These are phyloP conservation scores for Pseudomugil gertrudae DNA, from an alignment of 2,797 vertebrate species.

Conservation along the genomic window DNA sequence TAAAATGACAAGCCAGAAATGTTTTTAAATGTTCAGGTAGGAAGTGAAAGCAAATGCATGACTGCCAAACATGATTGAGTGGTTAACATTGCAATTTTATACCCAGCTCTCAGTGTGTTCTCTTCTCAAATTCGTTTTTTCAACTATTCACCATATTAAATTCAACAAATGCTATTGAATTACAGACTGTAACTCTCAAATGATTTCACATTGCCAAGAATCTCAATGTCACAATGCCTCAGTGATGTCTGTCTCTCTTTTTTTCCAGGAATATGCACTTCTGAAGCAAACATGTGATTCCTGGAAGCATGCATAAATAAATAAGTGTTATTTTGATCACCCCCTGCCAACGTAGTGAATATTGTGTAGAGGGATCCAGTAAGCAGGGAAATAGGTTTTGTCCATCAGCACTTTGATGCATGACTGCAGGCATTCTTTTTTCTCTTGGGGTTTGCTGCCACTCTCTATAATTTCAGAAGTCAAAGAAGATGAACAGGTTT, in stretches of 20 bases:
- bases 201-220: conserved; percentile 66
- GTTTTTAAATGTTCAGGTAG: not conserved
- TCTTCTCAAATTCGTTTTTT: conserved; percentile 24
- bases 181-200: conserved; percentile 51
- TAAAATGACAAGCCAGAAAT: not conserved
- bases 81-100: conserved; percentile 56
- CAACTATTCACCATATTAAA: conserved; percentile 45
- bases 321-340: conserved; percentile 77
- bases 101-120: conserved; percentile 47
- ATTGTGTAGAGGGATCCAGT: conserved; percentile 49
- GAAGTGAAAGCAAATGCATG: too few species aligned
- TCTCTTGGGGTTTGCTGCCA: conserved; percentile 69
- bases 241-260: conserved; percentile 52
- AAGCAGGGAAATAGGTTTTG: conserved; percentile 60
- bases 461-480: conserved; percentile 81
- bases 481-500: conserved; percentile 71
- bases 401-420: conserved; percentile 74
- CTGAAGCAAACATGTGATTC: conserved; percentile 62
- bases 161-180: conserved; percentile 61
- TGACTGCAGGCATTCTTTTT: conserved; percentile 65
- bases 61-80: conserved; percentile 40
- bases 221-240: conserved; percentile 63
- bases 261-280: conserved; percentile 68
- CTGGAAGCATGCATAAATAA: conserved; percentile 78
- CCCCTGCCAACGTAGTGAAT: conserved; percentile 67